phyloP scores from a whole-genome alignment of 2,797 vertebrate genomes.

The Lycodopsis pacificus region DNA sequence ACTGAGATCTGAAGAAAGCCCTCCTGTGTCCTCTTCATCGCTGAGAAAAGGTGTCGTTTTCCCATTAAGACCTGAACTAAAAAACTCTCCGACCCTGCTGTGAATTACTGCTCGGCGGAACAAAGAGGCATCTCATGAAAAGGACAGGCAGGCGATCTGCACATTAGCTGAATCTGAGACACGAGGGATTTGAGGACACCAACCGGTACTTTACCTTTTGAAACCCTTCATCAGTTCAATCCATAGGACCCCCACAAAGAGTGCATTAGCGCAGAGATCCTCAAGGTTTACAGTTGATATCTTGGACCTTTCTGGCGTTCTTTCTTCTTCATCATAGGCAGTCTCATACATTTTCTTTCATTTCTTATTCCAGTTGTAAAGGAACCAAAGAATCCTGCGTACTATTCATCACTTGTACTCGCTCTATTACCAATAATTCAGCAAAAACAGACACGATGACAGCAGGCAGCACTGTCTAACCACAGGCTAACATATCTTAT shows the following conservation, averaged over 20 bases:
- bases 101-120: slow-evolving; percentile 54
- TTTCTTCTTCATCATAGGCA: slow-evolving; percentile 3
- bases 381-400: neutral
- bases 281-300: slow-evolving; percentile 24
- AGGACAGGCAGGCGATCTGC: slow-evolving; percentile 53
- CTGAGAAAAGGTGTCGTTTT: slow-evolving; percentile 66
- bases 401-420: neutral
- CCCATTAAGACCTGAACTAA: slow-evolving; percentile 47
- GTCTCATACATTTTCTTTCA: slow-evolving; percentile 21
- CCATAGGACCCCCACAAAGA: slow-evolving; percentile 34
- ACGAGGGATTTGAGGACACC: slow-evolving; percentile 56
- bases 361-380: neutral
- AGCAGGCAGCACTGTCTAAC: neutral
- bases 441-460: neutral
- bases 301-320: neutral
- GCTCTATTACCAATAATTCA: neutral
- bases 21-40: slow-evolving; percentile 69
- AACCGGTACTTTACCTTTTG: slow-evolving; percentile 47
- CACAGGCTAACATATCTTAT: neutral
- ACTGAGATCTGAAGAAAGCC: slow-evolving; percentile 72
- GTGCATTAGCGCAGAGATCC: slow-evolving; percentile 28
- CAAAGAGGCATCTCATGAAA: slow-evolving; percentile 74
- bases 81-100: slow-evolving; percentile 44
- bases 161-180: slow-evolving; percentile 57
- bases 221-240: slow-evolving; percentile 38